Conservation (phyloP, 2,888 invertebrate species). For the Aproaerema taeniolella region DNA sequence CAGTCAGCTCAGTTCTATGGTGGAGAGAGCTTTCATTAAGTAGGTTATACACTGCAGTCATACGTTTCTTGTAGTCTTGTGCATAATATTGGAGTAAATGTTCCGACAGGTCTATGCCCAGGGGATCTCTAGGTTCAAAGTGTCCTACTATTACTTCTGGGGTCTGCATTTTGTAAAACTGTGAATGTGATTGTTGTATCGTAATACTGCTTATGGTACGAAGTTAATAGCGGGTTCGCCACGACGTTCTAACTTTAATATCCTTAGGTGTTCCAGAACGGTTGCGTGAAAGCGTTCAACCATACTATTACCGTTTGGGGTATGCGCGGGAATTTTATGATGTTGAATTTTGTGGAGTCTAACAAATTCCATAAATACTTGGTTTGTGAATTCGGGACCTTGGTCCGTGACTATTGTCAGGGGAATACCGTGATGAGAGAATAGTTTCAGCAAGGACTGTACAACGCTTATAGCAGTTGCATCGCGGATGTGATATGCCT, state of each 20-base stretch:
- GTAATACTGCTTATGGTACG: conserved; percentile 20
- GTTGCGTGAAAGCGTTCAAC: conserved; percentile 18
- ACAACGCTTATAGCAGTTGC: conserved; percentile 16
- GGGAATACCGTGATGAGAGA: conserved; percentile 16
- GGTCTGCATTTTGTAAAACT: conserved; percentile 25
- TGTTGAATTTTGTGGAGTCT: conserved; percentile 21
- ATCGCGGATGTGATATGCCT: conserved; percentile 17
- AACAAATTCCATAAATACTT: conserved; percentile 19
- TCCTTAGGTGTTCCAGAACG: conserved; percentile 19
- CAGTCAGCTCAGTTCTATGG: too few species aligned
- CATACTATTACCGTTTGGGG: conserved; percentile 23
- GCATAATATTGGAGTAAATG: too few species aligned
- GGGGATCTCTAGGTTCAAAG: conserved; percentile 1
- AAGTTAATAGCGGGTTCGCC: conserved; percentile 13
- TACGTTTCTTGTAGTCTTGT: too few species aligned
- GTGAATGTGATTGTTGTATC: conserved; percentile 24
- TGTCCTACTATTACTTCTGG: not conserved
- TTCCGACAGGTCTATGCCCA: too few species aligned
- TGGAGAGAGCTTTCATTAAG: too few species aligned
- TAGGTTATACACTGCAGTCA: too few species aligned
- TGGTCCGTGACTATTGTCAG: conserved; percentile 13
- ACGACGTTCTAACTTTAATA: conserved; percentile 13
- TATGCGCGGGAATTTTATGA: conserved; percentile 17
- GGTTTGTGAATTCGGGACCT: conserved; percentile 15
- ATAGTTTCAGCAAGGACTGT: conserved; percentile 13